phyloP scores from a whole-genome alignment of 2,888 invertebrate species.

The Philereme vetulata region DNA sequence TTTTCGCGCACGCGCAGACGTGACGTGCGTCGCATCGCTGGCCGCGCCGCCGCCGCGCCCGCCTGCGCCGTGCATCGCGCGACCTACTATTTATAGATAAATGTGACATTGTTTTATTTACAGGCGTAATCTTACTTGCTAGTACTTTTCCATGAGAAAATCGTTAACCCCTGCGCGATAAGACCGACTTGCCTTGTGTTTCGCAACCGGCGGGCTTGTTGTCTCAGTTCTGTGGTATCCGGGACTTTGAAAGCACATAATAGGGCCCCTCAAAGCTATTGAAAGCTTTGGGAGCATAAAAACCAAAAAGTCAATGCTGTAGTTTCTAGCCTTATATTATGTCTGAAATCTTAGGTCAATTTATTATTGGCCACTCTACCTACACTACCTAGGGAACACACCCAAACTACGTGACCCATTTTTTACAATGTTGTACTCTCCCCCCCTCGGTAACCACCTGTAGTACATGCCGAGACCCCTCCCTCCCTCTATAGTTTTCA shows the following conservation, averaged over 20 bases:
- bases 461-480: too few species aligned
- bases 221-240: conserved; percentile 28
- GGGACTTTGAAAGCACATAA: conserved; percentile 16
- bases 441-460: too few species aligned
- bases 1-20: conserved; percentile 51
- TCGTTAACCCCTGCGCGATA: conserved; percentile 71
- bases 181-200: conserved; percentile 36
- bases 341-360: too few species aligned
- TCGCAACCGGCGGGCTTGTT: conserved; percentile 19
- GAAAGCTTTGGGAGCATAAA: too few species aligned
- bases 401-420: too few species aligned
- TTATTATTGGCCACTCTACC: too few species aligned
- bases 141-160: conserved; percentile 79
- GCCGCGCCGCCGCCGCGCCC: conserved; percentile 42
- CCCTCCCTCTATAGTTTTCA: too few species aligned
- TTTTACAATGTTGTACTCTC: too few species aligned
- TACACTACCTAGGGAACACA: too few species aligned
- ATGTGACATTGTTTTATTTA: conserved; percentile 74
- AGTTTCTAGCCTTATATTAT: too few species aligned
- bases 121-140: conserved; percentile 51
- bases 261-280: too few species aligned
- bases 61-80: conserved; percentile 54
- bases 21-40: conserved; percentile 39
- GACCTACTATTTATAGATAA: conserved; percentile 71
- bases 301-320: too few species aligned